Conservation (phyloP, 1,140 invertebrate species). For the Druon quercuslanigerum region DNA sequence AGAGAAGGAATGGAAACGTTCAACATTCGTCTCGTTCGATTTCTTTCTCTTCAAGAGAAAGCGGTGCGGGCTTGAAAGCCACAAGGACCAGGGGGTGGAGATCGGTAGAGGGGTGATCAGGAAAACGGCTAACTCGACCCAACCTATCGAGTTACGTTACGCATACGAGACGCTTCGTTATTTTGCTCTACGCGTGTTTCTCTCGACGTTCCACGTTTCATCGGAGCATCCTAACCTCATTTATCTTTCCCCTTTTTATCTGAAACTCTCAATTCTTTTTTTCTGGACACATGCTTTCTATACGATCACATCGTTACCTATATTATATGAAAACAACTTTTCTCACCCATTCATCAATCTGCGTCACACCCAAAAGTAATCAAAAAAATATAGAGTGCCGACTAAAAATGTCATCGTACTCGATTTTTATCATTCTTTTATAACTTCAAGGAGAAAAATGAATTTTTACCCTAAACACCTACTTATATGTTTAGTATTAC, state of each 20-base stretch:
- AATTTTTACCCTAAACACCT: too few species aligned
- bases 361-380: too few species aligned
- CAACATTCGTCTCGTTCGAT: not conserved
- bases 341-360: not conserved
- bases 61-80: not conserved
- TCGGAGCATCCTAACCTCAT: not conserved
- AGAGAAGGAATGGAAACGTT: not conserved
- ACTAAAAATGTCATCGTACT: too few species aligned
- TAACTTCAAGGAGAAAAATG: too few species aligned
- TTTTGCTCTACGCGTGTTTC: not conserved
- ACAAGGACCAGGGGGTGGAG: not conserved
- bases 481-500: too few species aligned
- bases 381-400: too few species aligned
- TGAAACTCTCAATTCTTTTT: not conserved
- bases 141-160: slow-evolving; percentile 11
- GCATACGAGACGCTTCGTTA: slow-evolving; percentile 12
- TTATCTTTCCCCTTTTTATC: slow-evolving; percentile 11
- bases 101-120: not conserved
- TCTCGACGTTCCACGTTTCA: not conserved
- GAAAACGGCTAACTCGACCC: slow-evolving; percentile 5
- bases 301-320: not conserved
- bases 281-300: not conserved
- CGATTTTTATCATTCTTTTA: too few species aligned
- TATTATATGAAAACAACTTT: not conserved
- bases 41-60: not conserved